Evolutionary conservation across 1,140 invertebrate genomes (phyloP), one percentile per base, ranked within the genome.

Genomic region (Geopemphigus sp.): DNA sequence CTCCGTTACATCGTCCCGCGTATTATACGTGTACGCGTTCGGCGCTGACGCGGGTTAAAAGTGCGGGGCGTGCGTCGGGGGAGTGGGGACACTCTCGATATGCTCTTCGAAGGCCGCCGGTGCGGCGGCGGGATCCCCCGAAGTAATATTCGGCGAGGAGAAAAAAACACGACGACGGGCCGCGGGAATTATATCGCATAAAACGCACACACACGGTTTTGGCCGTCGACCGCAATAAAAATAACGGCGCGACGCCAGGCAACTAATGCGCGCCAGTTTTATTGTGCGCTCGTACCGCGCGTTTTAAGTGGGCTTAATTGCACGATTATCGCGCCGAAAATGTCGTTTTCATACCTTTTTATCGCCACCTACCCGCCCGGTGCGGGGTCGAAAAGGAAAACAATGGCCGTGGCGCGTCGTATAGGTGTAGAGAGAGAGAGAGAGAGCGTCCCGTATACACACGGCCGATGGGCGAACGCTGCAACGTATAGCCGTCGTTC

Each of bases 341-440:
- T 17, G 73, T 59, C 73, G 73, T 76, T 76, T 76, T 76, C 73
- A 76, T 76, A 76, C 53, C 73, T 76, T 76, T 73, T 76, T 76
- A 59, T 76, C 26, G 29, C 19, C 32, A 8, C 47, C 47, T 5
- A 1, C 17, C 32, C 68, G 53, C 26, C 24, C 68, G 68, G n/a
- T n/a, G 5, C 29, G 63, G 17, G 17, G 12, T 22, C 14, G 47
- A 17, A 29, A 19, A 63, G 8, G 19, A 26, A 26, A 22, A 22
- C 61, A 32, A 32, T 14, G 32, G 61, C 26, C 32, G 14, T 22
- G 1, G 19, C 32, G n/a, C 24, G n/a, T n/a, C n/a, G n/a, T n/a
- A n/a, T n/a, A n/a, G n/a, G n/a, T n/a, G n/a, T n/a, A n/a, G n/a
- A n/a, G n/a, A n/a, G n/a, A n/a, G n/a, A n/a, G n/a, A n/a, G n/a